phyloP scores from a whole-genome alignment of 2,797 vertebrate genomes.

The Enteromius mattozi region DNA sequence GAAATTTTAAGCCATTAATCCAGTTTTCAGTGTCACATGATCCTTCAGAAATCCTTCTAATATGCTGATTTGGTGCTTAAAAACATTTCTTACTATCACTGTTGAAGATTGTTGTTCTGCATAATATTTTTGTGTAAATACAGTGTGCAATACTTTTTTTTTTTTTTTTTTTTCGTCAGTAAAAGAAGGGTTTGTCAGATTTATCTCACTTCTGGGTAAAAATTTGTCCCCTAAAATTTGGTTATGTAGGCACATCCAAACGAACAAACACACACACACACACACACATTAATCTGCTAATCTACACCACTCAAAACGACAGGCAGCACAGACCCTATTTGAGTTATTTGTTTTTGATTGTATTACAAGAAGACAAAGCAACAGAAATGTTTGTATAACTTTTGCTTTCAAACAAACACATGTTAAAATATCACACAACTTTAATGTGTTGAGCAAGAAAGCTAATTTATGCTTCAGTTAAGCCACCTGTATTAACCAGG shows the following conservation, averaged over 20 bases:
- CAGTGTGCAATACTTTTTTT: too few species aligned
- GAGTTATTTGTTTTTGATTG: neutral
- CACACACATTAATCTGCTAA: constrained; percentile 14
- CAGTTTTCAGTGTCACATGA: neutral
- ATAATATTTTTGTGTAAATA: neutral
- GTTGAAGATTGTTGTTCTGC: neutral
- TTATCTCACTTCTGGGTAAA: neutral
- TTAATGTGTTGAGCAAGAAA: neutral
- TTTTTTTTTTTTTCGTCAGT: too few species aligned
- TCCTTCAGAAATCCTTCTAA: neutral
- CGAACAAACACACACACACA: neutral
- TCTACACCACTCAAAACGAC: constrained; percentile 9
- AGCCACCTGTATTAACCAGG: neutral
- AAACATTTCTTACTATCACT: neutral
- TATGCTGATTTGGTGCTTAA: neutral
- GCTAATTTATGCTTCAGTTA: neutral
- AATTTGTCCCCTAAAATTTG: neutral
- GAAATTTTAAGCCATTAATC: neutral
- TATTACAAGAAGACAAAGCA: neutral
- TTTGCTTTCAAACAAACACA: neutral
- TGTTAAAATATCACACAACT: neutral
- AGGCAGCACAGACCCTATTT: neutral
- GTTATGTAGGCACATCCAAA: too few species aligned
- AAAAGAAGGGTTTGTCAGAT: neutral
- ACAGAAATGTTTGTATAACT: neutral